Evolutionary conservation across 2,113 vertebrate species (phyloP), one percentile per base, ranked within the genome.

Genomic region (Chloroceryle aenea): DNA sequence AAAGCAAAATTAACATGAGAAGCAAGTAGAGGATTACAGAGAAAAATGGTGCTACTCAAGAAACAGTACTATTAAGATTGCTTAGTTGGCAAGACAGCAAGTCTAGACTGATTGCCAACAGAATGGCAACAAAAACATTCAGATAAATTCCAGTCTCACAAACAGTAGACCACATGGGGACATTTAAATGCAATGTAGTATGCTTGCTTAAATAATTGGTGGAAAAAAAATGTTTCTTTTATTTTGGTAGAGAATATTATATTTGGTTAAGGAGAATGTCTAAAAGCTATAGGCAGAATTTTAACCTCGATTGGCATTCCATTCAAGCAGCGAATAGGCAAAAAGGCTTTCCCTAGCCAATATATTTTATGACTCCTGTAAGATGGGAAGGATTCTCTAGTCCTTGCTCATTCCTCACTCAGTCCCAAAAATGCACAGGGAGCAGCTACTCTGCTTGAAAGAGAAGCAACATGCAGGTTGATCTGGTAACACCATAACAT

Each of bases 41-140:
- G 53, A 63, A 91, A 95, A 95, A 85, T 62, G 63, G 45, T 87
- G 63, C 62, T 87, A 32, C 69, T 96, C n/a, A 79, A 89, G 85
- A 94, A 94, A 91, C 74, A 94, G 43, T 69, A 32, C 67, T 76
- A 27, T 85, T 82, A 85, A 91, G 81, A 83, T 93, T 2, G 2
- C 55, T 82, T 62, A 79, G 48, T 29, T 96, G 95, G 78, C 78
- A 95, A 74, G 71, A 45, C 77, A 91, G 77, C 40, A 85, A 95
- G 53, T 17, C 73, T 82, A 55, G 64, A 89, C 71, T 87, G 85
- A 87, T 96, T 91, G 91, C 93, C 94, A 94, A 34, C 74, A 76
- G 91, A 69, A 82, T 87, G 78, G 71, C 78, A 91, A 55, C 67
- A 95, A 58, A 93, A 95, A 58, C 8, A 0, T 89, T 72, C 66